A percentile compares a stretch with the other conserved stretches of the same genome.
These are phyloP conservation scores for Neoascia interrupta DNA, from an alignment of 2,888 invertebrate genomes.

Conservation along the genomic window DNA sequence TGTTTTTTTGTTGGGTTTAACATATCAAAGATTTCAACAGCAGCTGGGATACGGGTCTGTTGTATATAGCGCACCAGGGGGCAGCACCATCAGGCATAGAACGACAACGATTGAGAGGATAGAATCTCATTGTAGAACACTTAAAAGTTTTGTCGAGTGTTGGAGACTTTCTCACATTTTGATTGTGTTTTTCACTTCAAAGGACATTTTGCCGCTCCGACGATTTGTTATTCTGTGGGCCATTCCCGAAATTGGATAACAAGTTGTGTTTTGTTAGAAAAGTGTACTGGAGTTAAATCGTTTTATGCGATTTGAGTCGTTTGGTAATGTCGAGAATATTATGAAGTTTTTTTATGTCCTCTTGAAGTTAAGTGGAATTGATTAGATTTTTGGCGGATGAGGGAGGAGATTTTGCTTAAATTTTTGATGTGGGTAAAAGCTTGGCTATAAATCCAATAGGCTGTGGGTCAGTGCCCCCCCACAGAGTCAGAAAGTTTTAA, in stretches of 20 bases:
- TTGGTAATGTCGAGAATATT: neutral
- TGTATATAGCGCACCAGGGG: no score
- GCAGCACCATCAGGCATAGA: neutral
- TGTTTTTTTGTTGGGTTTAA: constrained; percentile 47
- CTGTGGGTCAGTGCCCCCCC: no score
- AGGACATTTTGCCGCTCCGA: constrained; percentile 45
- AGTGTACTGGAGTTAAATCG: constrained; percentile 43
- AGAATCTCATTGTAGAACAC: constrained; percentile 52
- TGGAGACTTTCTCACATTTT: constrained; percentile 59
- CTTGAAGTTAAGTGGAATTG: neutral
- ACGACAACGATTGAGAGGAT: constrained; percentile 14
- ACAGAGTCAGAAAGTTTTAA: no score
- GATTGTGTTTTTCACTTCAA: constrained; percentile 56
- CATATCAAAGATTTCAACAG: constrained; percentile 67
- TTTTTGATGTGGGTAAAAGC: no score
- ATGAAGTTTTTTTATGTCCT: neutral
- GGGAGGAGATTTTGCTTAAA: no score
- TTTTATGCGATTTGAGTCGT: constrained; percentile 41
- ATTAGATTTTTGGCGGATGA: no score
- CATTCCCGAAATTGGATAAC: constrained; percentile 57
- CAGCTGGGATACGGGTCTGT: no score
- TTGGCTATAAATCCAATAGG: no score
- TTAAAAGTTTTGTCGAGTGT: constrained; percentile 42
- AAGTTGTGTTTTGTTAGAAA: constrained; percentile 54
- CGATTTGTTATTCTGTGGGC: constrained; percentile 57